phyloP scores from a whole-genome alignment of 2,797 vertebrate genomes.

The Cossypha dichroa region DNA sequence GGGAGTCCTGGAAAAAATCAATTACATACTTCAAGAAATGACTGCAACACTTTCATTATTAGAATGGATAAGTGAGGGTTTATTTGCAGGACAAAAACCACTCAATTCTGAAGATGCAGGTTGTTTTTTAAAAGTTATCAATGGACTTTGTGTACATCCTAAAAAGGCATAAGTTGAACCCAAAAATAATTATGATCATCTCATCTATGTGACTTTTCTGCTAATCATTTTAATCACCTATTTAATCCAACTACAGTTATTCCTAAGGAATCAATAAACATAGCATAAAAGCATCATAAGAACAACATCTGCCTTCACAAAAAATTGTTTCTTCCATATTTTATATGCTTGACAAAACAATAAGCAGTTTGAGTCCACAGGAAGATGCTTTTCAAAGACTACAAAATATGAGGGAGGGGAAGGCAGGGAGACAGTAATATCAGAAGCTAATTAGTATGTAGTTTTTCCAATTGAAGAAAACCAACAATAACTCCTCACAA shows the following conservation, averaged over 20 bases:
- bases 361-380: neutral
- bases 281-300: neutral
- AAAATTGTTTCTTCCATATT: neutral
- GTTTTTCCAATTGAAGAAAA: neutral
- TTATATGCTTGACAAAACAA: neutral
- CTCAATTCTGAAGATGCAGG: neutral
- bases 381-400: neutral
- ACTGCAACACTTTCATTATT: accelerated
- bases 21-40: neutral
- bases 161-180: accelerated
- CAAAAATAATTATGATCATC: accelerated
- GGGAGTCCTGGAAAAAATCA: constrained; percentile 83
- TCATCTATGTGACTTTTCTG: neutral
- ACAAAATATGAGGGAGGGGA: neutral
- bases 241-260: neutral
- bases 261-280: neutral
- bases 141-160: accelerated
- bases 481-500: accelerated
- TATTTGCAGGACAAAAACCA: accelerated
- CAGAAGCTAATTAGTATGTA: neutral
- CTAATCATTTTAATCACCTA: neutral
- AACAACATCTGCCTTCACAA: accelerated
- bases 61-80: neutral
- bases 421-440: neutral
- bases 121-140: neutral